These are phyloP conservation scores for Ciconia boyciana DNA, from an alignment of 2,113 vertebrate genomes.

Conservation along the genomic window DNA sequence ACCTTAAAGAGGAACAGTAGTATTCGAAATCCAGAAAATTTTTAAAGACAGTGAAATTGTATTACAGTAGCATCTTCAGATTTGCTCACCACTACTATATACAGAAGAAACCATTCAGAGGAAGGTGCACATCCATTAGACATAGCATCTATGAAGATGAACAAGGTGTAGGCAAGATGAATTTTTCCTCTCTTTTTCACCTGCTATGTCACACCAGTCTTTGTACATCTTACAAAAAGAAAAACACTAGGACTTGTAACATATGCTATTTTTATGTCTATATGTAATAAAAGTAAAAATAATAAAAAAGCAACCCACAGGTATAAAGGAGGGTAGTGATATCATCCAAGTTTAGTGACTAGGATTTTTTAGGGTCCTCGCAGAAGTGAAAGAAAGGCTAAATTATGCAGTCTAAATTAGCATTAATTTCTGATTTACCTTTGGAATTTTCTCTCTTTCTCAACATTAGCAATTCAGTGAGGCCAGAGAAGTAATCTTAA, in stretches of 20 bases:
- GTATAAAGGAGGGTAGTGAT: background rate
- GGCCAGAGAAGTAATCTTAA: background rate
- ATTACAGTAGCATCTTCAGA: background rate
- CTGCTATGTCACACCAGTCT: background rate
- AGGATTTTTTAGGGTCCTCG: background rate
- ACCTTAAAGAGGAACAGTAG: background rate
- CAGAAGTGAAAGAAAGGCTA: background rate
- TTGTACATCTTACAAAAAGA: background rate
- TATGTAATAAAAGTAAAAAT: background rate
- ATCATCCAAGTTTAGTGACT: background rate
- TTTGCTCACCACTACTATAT: background rate
- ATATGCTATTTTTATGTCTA: background rate
- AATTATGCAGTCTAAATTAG: background rate
- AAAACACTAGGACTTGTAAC: accelerated
- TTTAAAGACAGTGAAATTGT: background rate
- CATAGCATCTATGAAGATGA: accelerated
- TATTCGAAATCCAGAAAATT: background rate
- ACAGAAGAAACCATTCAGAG: background rate
- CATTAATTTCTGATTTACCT: background rate
- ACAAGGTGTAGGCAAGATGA: background rate
- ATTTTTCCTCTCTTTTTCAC: background rate
- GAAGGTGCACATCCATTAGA: background rate
- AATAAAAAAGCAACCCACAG: background rate
- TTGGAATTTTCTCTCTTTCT: background rate
- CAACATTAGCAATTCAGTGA: background rate